Evolutionary conservation across 1,140 invertebrate species (phyloP).

Genomic region (Drosophila yakuba): DNA sequence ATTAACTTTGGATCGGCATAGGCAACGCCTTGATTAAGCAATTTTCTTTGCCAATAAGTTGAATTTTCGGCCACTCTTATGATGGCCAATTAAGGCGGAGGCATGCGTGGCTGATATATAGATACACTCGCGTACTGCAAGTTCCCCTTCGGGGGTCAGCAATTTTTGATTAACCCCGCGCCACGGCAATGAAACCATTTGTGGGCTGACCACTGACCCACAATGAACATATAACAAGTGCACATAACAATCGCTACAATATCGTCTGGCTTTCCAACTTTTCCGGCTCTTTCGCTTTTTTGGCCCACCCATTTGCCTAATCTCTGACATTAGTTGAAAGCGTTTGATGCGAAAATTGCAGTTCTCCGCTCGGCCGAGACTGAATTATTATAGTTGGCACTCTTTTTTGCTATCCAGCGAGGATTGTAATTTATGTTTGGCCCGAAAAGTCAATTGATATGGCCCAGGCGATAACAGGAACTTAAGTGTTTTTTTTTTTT

Average conservation of each 20-base stretch:
- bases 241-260: conserved; percentile 13
- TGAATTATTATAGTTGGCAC: conserved; percentile 80
- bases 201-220: conserved; percentile 48
- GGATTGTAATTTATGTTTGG: conserved; percentile 69
- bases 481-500: conserved; percentile 66
- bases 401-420: conserved; percentile 21
- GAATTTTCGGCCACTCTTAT: conserved; percentile 53
- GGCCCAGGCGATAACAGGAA: conserved; percentile 67
- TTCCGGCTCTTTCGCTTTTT: conserved; percentile 43
- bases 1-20: conserved; percentile 66
- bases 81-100: conserved; percentile 75
- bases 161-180: conserved; percentile 78
- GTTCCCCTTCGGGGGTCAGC: conserved; percentile 49
- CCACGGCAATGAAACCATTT: conserved; percentile 69
- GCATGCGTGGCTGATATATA: conserved; percentile 63
- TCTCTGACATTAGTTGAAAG: conserved; percentile 71
- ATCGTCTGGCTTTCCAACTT: conserved; percentile 49
- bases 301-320: conserved; percentile 68
- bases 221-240: conserved; percentile 41
- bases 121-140: conserved; percentile 2
- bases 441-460: conserved; percentile 82
- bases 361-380: conserved; percentile 31
- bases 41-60: conserved; percentile 48
- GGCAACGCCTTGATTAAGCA: conserved; percentile 78
- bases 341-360: conserved; percentile 72